These are phyloP conservation scores for Bagarius yarrelli DNA, from an alignment of 2,113 vertebrate genomes.

Conservation along the genomic window DNA sequence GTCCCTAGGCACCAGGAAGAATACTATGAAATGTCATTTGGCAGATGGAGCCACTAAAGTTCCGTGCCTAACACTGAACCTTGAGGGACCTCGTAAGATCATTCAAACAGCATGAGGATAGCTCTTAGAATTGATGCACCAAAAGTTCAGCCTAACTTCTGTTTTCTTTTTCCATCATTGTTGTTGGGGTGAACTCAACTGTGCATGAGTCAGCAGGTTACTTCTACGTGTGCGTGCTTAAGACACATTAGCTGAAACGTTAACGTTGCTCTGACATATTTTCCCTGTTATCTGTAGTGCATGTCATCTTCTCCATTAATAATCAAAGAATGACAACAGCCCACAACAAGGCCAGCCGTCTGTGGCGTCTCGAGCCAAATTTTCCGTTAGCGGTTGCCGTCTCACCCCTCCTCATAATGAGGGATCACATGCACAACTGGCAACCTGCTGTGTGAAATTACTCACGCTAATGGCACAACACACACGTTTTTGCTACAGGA, in stretches of 20 bases:
- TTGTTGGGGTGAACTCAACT: conserved; percentile 18
- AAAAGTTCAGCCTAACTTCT: conserved; percentile 2
- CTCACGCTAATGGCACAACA: conserved; percentile 72
- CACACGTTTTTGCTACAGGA: conserved; percentile 74
- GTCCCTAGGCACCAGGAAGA: conserved; percentile 48
- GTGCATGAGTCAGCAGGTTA: conserved; percentile 38
- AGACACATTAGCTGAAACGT: conserved; percentile 8
- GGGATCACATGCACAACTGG: conserved; percentile 71
- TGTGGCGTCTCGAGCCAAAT: conserved; percentile 30
- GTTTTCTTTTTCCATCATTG: conserved; percentile 15
- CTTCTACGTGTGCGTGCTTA: conserved; percentile 27
- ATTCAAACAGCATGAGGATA: conserved; percentile 42
- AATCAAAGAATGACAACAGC: conserved; percentile 33
- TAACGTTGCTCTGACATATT: conserved; percentile 11
- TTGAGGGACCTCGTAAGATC: conserved; percentile 34
- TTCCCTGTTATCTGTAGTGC: conserved; percentile 33
- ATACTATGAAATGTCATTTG: conserved; percentile 48
- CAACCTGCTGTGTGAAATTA: conserved; percentile 75
- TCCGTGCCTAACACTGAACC: conserved; percentile 45
- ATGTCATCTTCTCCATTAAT: conserved; percentile 43
- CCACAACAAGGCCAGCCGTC: conserved; percentile 42
- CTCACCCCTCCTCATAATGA: conserved; percentile 57
- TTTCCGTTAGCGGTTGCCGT: conserved; percentile 51
- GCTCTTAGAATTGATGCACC: conserved; percentile 26
- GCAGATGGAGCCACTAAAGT: conserved; percentile 45